Evolutionary conservation across 2,113 vertebrate species (phyloP).

Genomic region (Gobio gobio): DNA sequence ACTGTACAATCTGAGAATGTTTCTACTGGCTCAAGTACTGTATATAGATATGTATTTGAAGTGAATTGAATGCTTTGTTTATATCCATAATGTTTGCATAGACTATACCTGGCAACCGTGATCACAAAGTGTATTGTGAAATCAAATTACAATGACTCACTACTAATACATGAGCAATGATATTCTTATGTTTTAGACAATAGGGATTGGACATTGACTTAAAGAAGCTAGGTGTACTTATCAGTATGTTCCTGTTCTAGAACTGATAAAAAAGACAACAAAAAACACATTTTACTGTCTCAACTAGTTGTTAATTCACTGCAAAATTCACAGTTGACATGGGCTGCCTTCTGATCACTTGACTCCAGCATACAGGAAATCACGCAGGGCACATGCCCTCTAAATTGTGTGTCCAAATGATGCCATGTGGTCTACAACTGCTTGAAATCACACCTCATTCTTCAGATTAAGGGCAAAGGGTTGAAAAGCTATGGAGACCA

Average conservation of each 20-base stretch:
- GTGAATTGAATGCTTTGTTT: neutral
- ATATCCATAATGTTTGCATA: conserved; percentile 1
- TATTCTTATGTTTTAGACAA: neutral
- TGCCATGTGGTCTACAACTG: conserved; percentile 46
- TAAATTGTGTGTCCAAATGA: conserved; percentile 37
- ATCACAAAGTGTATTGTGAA: conserved; percentile 11
- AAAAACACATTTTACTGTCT: neutral
- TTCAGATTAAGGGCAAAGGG: conserved; percentile 15
- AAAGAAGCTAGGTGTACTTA: neutral
- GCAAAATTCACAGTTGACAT: conserved; percentile 33
- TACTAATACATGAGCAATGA: neutral
- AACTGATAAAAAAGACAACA: no score
- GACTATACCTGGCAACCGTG: neutral
- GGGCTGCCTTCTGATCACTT: neutral
- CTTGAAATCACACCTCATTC: conserved; percentile 53
- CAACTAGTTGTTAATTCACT: neutral
- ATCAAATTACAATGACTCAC: conserved; percentile 10
- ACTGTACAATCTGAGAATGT: neutral
- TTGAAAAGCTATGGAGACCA: conserved; percentile 34
- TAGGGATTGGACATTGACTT: neutral
- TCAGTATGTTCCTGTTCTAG: neutral
- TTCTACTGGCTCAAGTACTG: neutral
- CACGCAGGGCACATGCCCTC: neutral
- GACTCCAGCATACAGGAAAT: conserved; percentile 38
- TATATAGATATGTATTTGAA: neutral